Conservation (phyloP, 1,140 invertebrate species). For the Pseudobourletiella spinata region DNA sequence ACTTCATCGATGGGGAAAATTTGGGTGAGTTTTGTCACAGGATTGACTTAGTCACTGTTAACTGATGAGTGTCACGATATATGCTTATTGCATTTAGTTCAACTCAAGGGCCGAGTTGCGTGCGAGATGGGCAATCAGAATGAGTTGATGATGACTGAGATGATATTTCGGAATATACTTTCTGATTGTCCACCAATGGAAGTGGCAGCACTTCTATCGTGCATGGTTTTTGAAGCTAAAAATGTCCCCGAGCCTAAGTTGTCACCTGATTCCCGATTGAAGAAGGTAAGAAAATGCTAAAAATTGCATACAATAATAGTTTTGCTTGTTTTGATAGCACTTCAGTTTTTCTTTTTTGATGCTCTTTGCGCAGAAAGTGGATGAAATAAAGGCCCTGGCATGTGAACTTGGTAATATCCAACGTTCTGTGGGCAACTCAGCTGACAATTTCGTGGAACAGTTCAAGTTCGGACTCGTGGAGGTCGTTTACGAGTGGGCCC, state of each 20-base stretch:
- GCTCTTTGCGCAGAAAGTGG: slow-evolving; percentile 47
- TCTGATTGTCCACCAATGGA: slow-evolving; percentile 74
- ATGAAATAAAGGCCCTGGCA: slow-evolving; percentile 47
- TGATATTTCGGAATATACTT: slow-evolving; percentile 88
- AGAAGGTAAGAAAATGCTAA: slow-evolving; percentile 1
- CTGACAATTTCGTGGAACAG: slow-evolving; percentile 50
- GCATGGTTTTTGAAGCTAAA: slow-evolving; percentile 83
- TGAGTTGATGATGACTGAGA: slow-evolving; percentile 89
- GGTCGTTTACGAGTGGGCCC: slow-evolving; percentile 93
- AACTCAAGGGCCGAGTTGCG: slow-evolving; percentile 85
- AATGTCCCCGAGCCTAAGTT: slow-evolving; percentile 49
- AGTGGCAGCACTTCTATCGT: slow-evolving; percentile 84
- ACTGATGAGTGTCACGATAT: too few species aligned
- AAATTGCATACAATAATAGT: not conserved
- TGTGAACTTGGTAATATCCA: slow-evolving; percentile 49
- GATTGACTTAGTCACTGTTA: too few species aligned
- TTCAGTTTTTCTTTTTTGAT: slow-evolving; percentile 8
- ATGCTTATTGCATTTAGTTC: slow-evolving; percentile 56
- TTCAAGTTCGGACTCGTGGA: slow-evolving; percentile 85
- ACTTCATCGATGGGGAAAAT: slow-evolving; percentile 63
- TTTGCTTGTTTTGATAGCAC: not conserved
- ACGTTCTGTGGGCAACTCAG: slow-evolving; percentile 46
- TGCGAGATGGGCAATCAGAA: slow-evolving; percentile 87
- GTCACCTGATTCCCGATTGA: slow-evolving; percentile 36
- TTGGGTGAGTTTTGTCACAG: too few species aligned